Conservation (phyloP, 2,113 vertebrate genomes). For the Acrocephalus kingi region DNA sequence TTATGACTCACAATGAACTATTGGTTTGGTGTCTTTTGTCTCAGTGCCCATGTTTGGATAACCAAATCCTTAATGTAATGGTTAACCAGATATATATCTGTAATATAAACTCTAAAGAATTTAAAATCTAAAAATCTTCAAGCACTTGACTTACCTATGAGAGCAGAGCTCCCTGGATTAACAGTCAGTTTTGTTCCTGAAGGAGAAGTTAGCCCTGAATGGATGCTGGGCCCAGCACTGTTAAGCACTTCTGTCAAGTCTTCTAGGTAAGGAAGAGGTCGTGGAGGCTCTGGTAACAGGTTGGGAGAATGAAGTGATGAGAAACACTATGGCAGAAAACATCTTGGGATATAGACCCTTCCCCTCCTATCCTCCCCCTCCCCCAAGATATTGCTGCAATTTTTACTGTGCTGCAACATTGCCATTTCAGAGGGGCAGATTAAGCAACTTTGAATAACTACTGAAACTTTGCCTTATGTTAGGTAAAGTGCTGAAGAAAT, state of each 20-base stretch:
- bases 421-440: background rate
- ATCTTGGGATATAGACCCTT: background rate
- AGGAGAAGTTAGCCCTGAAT: slow-evolving; percentile 71
- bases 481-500: background rate
- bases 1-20: background rate
- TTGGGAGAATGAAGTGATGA: slow-evolving; percentile 8
- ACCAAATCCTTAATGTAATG: background rate
- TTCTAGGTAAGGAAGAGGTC: slow-evolving; percentile 66
- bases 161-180: slow-evolving; percentile 70
- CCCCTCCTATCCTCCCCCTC: background rate
- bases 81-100: background rate
- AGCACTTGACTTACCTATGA: slow-evolving; percentile 75
- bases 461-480: background rate
- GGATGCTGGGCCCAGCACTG: slow-evolving; percentile 48
- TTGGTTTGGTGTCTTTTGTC: background rate
- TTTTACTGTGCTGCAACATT: background rate
- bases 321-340: background rate
- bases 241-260: slow-evolving; percentile 65
- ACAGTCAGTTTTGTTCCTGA: slow-evolving; percentile 74
- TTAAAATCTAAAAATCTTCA: background rate
- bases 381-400: background rate
- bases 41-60: background rate
- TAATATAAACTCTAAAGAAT: background rate
- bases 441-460: background rate
- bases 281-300: slow-evolving; percentile 73